These are phyloP conservation scores for Acanthaster planci DNA, from an alignment of 35 echinoderm and acorn worm genomes.

Conservation along the genomic window DNA sequence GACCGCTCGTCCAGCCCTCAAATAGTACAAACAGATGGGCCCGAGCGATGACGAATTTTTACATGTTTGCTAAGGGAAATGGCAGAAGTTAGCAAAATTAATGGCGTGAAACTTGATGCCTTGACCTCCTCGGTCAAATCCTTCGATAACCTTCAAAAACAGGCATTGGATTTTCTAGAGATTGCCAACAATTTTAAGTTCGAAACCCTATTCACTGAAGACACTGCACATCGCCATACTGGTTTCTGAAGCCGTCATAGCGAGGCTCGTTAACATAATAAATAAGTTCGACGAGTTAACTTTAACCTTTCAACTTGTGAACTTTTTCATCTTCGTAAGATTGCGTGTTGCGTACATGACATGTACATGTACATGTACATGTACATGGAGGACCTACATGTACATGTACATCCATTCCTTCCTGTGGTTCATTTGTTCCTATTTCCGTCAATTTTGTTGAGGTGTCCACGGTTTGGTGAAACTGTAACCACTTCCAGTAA, in stretches of 20 bases:
- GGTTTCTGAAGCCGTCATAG: conserved; percentile 5
- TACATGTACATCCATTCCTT: too few relatives aligned
- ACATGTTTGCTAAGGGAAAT: conserved; percentile 22
- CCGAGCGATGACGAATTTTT: conserved; percentile 9
- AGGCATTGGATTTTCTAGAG: background rate
- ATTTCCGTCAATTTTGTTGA: too few relatives aligned
- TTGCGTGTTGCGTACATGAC: too few relatives aligned
- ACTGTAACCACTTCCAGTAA: too few relatives aligned
- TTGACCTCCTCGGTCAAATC: background rate
- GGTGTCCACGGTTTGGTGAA: too few relatives aligned
- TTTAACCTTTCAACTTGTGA: too few relatives aligned
- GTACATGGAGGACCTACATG: too few relatives aligned
- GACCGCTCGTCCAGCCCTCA: conserved; percentile 16
- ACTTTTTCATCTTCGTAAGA: too few relatives aligned
- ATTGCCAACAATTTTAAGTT: background rate
- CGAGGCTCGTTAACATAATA: conserved; percentile 28
- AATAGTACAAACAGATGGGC: conserved; percentile 16
- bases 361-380: too few relatives aligned
- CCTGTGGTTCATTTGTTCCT: too few relatives aligned
- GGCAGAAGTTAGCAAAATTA: background rate
- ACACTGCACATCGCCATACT: conserved; percentile 25
- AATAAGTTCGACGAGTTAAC: background rate
- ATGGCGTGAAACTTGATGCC: background rate
- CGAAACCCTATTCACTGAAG: background rate
- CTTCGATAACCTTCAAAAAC: background rate